Conservation (phyloP, 2,113 vertebrate species). For the human region DNA sequence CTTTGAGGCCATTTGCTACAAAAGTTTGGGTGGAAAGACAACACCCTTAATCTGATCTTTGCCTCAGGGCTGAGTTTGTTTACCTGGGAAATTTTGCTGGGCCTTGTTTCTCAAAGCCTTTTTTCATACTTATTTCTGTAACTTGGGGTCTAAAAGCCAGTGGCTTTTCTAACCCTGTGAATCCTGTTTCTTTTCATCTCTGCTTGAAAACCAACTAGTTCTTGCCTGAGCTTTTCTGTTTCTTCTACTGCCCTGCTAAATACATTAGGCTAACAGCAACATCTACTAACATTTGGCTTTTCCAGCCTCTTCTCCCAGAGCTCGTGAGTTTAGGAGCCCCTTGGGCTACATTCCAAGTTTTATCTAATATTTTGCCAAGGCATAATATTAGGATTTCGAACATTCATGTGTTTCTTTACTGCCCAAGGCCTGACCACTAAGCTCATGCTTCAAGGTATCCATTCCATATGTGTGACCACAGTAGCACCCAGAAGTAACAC, state of each 20-base stretch:
- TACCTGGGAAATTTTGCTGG: neutral
- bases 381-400: neutral
- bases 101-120: neutral
- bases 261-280: neutral
- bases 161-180: neutral
- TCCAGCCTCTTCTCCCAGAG: neutral
- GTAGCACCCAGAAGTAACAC: neutral
- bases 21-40: neutral
- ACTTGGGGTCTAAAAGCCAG: neutral
- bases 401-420: neutral
- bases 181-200: neutral
- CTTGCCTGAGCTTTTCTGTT: neutral
- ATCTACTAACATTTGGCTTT: neutral
- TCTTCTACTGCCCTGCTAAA: neutral
- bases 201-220: neutral
- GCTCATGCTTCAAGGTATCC: no score
- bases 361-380: neutral
- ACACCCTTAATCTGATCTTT: neutral
- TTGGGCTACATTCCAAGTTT: neutral
- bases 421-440: neutral
- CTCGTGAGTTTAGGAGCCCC: neutral
- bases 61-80: neutral
- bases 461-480: neutral
- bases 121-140: neutral
- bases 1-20: neutral